A percentile compares a stretch with the other conserved stretches of the same genome.
phyloP scores from a whole-genome alignment of 92 coral and sea anemone genomes.

The Montipora capitata region DNA sequence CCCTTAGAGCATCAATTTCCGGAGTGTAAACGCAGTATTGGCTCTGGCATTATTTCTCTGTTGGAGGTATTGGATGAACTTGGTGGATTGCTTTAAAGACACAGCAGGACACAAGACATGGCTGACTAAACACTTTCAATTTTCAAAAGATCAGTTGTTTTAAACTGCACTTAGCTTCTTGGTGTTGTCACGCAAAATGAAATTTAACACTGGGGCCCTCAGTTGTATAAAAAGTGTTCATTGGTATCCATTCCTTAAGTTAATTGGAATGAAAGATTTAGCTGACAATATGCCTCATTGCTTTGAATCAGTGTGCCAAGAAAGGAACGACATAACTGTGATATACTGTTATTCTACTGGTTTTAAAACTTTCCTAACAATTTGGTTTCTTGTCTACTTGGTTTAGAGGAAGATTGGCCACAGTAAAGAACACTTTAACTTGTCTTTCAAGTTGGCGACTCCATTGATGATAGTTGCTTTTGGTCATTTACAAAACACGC shows the following conservation, averaged over 20 bases:
- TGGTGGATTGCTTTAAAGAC: slow-evolving; percentile 31
- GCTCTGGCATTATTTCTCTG: slow-evolving; percentile 28
- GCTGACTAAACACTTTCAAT: background rate
- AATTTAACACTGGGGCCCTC: background rate
- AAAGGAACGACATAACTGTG: too few relatives aligned
- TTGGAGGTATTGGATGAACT: slow-evolving; percentile 18
- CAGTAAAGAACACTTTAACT: too few relatives aligned
- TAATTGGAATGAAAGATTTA: too few relatives aligned
- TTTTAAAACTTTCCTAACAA: background rate
- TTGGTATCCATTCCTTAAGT: too few relatives aligned
- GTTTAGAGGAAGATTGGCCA: background rate
- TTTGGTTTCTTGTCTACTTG: background rate
- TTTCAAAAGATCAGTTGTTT: slow-evolving; percentile 29
- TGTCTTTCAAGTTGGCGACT: too few relatives aligned
- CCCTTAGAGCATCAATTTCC: slow-evolving; percentile 23
- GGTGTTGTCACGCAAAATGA: slow-evolving; percentile 13
- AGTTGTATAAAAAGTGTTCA: too few relatives aligned
- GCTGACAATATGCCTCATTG: too few relatives aligned
- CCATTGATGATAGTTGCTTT: too few relatives aligned
- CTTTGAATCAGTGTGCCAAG: too few relatives aligned
- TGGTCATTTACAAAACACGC: too few relatives aligned
- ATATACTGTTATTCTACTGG: too few relatives aligned
- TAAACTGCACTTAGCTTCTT: background rate
- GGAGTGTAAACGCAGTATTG: background rate
- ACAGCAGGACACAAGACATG: slow-evolving; percentile 24